Evolutionary conservation across 2,888 invertebrate species (phyloP), one percentile per base, ranked within the genome.

Genomic region (Drosophila tanythrix): DNA sequence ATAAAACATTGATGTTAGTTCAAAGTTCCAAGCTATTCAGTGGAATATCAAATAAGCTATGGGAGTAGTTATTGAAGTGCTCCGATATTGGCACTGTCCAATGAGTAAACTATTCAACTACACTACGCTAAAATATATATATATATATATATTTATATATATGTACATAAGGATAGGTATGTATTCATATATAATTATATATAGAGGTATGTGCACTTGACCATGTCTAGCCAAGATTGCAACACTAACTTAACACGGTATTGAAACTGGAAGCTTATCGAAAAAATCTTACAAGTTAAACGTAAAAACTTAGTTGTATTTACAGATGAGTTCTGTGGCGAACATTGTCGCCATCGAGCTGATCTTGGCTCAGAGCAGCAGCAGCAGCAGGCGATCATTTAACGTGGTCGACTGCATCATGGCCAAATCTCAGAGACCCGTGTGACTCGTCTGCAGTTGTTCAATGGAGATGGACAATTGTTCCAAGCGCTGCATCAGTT

Each of bases 401-500:
- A 62, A 61, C 33, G 71, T 66, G 70, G 69, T 70, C 64, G 75
- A 63, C 55, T 70, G 71, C 67, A 70, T 55, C 27, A 60, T 70
- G 55, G 74, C 78, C 75, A 87, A 79, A 76, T 91, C 89, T 93
- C 93, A 93, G 82, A 93, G 92, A 80, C 92, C 93, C 79, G 91
- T 92, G 62, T 93, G 93, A 70, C 93, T 93, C 18, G 93, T 93
- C 93, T 97, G 97, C 75, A 98, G 93, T 89, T 96, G 96, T 92
- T 97, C 97, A 89, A 97, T 97, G 59, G 97, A 97, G 56, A 97
- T 95, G 82, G 97, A 97, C 18, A 97, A 93, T 89, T 97, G 97
- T 91, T 97, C 97, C 68, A 97, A 94, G 80, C 96, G 95, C 90
- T 96, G 96, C 88, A 97, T 97, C 69, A 92, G 38, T 62, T 93